phyloP scores from a whole-genome alignment of 2,113 vertebrate species.

The Paracyprichromis sp. region DNA sequence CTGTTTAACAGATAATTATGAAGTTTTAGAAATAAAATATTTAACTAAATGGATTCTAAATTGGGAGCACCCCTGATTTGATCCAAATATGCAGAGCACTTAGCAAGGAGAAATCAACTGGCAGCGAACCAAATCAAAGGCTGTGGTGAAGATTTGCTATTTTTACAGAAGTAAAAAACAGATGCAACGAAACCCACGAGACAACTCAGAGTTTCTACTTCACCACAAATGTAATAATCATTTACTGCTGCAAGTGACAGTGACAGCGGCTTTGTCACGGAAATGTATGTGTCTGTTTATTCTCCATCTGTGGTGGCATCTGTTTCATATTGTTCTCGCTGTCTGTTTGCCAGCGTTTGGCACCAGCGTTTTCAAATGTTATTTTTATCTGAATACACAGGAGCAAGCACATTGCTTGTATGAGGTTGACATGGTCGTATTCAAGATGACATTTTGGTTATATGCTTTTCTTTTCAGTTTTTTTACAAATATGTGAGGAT shows the following conservation, averaged over 20 bases:
- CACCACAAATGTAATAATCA: conserved; percentile 30
- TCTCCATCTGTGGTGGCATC: conserved; percentile 66
- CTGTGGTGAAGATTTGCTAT: neutral
- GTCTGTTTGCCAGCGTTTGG: conserved; percentile 32
- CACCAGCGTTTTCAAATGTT: conserved; percentile 33
- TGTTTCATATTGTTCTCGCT: conserved; percentile 57
- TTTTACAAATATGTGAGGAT: neutral
- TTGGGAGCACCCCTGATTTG: neutral
- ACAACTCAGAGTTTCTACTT: conserved; percentile 8
- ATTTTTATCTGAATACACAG: conserved; percentile 26
- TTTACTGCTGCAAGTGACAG: conserved; percentile 44
- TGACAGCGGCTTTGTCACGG: conserved; percentile 36
- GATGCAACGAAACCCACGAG: conserved; percentile 5
- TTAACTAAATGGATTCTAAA: neutral
- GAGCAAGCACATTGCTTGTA: neutral
- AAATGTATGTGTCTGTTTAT: conserved; percentile 56
- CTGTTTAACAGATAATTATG: neutral
- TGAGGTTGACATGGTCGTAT: neutral
- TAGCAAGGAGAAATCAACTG: neutral
- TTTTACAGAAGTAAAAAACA: neutral
- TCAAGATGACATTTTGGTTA: neutral
- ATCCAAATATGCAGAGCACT: neutral
- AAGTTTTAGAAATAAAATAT: neutral
- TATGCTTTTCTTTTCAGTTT: neutral
- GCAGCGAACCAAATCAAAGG: neutral